Base-by-base conservation (phyloP, 2,888 invertebrate genomes). In the Acanthosepion lycidas region DNA sequence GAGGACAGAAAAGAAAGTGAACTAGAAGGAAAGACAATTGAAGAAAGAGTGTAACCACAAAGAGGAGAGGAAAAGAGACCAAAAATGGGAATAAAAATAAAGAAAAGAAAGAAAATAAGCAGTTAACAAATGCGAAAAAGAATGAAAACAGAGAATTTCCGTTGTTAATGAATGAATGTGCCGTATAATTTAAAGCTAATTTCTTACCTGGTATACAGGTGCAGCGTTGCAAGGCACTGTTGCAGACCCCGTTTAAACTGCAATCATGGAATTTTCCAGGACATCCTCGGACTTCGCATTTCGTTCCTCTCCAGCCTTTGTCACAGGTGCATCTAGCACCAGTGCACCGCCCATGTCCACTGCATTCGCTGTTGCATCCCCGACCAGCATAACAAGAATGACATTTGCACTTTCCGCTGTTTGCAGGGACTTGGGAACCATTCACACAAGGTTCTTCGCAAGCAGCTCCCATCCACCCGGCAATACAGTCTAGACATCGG, bases 381-480 rank as follows among this genome's bases (percentile, higher is more conserved):
- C 95, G 95, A 12, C 96, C 95, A 91, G 91, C n/a, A 91, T 94
- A 91, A 64, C 94, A 95, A 64, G 95, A 95, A 33, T 96, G 95
- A 95, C 96, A 96, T 92, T 93, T 53, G 95, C 96, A 96, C 42
- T 91, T 33, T 15, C 96, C 96, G 94, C 96, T 96, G 94, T 96
- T 95, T 96, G 92, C 96, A 95, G 95, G 95, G 96, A 94, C 96
- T 96, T 15, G 95, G 93, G 92, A 96, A 95, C 95, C 96, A 96
- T 91, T 94, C 91, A 95, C 96, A 95, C 96, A 96, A 18, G 95
- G 95, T 23, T 96, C 96, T 15, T 96, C 95, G 95, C 96, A 96
- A 8, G 96, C 96, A 23, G 95, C 93, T 28, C 96, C 96, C 96
- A 96, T 96, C 96, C 96, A 96, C 15, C 96, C 96, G 9, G 95